phyloP scores from a whole-genome alignment of 2,888 invertebrate species.

The Synanthedon myopaeformis region DNA sequence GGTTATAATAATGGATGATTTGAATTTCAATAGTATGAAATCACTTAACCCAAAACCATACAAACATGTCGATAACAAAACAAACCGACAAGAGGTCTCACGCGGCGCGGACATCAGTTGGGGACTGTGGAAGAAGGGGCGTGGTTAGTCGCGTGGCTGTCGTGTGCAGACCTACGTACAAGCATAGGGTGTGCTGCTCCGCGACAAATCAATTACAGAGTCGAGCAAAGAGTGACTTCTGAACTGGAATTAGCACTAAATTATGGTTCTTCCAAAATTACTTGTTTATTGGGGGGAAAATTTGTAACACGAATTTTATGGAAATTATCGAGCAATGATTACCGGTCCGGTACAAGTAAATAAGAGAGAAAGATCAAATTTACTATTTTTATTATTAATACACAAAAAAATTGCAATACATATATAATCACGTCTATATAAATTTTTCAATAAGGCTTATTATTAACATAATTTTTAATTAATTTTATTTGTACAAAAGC shows the following conservation, averaged over 20 bases:
- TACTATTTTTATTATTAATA: no score
- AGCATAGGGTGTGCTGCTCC: constrained; percentile 21
- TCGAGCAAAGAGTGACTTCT: constrained; percentile 43
- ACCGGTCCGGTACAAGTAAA: no score
- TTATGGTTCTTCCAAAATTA: constrained; percentile 48
- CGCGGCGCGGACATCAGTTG: constrained; percentile 24
- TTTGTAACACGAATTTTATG: no score
- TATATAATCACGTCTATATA: no score
- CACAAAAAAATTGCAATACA: no score
- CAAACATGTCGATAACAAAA: constrained; percentile 1
- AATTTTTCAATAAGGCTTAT: no score
- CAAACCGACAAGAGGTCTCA: constrained; percentile 33
- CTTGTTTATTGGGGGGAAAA: constrained; percentile 44
- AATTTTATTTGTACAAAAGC: no score
- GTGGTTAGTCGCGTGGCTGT: constrained; percentile 28
- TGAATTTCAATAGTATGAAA: not conserved
- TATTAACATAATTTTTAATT: no score
- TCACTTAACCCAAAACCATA: not conserved
- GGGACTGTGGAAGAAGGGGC: constrained; percentile 37
- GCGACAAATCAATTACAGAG: constrained; percentile 67
- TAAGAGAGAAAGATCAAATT: no score
- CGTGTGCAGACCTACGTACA: constrained; percentile 25
- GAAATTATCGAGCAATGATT: no score
- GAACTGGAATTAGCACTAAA: constrained; percentile 57
- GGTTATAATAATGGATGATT: no score